Base-by-base conservation (phyloP, 2,797 vertebrate genomes). In the Mastacembelus armatus region DNA sequence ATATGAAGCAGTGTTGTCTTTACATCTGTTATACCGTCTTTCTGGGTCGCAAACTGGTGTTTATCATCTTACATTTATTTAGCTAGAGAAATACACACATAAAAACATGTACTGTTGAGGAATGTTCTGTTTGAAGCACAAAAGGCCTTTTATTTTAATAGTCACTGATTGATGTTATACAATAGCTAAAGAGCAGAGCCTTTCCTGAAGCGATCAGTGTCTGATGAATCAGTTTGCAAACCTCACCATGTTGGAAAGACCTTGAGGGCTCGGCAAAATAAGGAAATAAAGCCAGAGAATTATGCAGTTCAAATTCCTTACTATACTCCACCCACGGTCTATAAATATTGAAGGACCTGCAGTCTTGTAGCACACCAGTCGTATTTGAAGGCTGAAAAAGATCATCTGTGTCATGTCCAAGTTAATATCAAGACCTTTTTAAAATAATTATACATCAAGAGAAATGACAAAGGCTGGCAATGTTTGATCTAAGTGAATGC, bases 301-400 rank as follows among this genome's bases (percentile, higher is more conserved):
- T 71, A 77, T 74, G 70, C 19, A 66, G 71, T 73, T 77, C 57
- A 56, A 69, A 7, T 38, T 74, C 66, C 71, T 85, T 55, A 48
- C 78, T 85, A 78, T 89, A 64, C 71, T 85, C 80, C 89, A 81
- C 82, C 77, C 85, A 89, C 71, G 32, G 79, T 89, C 85, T 92
- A 90, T 76, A 91, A 92, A 89, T 82, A 90, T 89, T 90, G 68
- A 91, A 55, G 66, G 64, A 38, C 44, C 72, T 10, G 65, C 78
- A 60, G 59, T 75, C 73, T 77, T 81, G 83, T 75, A 61, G 72
- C 70, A 18, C 55, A 68, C 59, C 57, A 74, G 65, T 69, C 63
- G 27, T 74, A 50, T 61, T 72, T 73, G 65, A 77, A 80, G 74
- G 35, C n/a, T 10, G 54, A 61, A 52, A 78, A 67, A 77, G 59